A percentile compares a stretch with the other conserved stretches of the same genome.
Conservation (phyloP, 2,113 vertebrate species). For the Oncorhynchus kisutch region DNA sequence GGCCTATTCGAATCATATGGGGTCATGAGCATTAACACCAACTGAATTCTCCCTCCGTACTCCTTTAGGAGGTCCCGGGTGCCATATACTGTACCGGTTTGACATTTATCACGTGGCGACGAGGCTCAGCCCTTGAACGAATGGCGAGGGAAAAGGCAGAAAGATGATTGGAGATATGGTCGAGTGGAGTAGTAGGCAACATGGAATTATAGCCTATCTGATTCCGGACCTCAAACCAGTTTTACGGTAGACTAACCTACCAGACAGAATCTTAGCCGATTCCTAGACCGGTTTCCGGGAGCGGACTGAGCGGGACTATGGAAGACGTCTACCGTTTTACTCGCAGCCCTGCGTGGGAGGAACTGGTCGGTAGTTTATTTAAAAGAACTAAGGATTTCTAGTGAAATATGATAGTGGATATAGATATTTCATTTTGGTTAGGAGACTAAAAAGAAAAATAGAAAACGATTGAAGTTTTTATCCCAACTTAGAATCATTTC, state of each 20-base stretch:
- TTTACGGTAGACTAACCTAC: constrained; percentile 31
- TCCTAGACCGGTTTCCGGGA: constrained; percentile 31
- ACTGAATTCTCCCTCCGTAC: neutral
- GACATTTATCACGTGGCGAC: constrained; percentile 69
- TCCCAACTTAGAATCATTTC: no score
- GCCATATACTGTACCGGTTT: constrained; percentile 45
- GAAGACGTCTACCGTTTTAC: constrained; percentile 75
- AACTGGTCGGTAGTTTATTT: constrained; percentile 70
- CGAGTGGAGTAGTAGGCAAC: constrained; percentile 20
- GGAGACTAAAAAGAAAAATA: no score
- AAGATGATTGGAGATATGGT: constrained; percentile 25
- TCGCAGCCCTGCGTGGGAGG: constrained; percentile 85
- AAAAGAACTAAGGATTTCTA: neutral
- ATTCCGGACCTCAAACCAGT: constrained; percentile 20
- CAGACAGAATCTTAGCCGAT: constrained; percentile 15
- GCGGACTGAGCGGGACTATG: constrained; percentile 67
- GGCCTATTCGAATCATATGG: no score
- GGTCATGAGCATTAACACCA: neutral
- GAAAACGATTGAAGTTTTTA: no score
- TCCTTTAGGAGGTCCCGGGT: neutral
- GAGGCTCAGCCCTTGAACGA: constrained; percentile 46
- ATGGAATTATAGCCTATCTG: constrained; percentile 13
- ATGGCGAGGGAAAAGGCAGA: constrained; percentile 7
- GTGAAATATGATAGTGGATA: neutral
- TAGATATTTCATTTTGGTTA: no score